phyloP scores from a whole-genome alignment of 2,113 vertebrate genomes.

The Leucopsar rothschildi region DNA sequence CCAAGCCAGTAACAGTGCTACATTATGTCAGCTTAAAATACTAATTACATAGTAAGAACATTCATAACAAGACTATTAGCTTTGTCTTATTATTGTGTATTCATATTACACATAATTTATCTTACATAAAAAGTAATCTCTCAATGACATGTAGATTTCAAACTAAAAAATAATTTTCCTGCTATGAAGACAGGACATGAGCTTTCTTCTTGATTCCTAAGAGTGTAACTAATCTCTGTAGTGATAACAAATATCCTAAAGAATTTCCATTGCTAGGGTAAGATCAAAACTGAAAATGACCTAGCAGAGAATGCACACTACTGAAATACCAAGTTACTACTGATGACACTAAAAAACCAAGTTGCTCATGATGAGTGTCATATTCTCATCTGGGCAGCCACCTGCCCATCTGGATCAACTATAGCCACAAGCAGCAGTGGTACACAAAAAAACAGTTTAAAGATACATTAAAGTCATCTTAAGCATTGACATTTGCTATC shows the following conservation, averaged over 20 bases:
- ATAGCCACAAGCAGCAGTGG: background rate
- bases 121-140: background rate
- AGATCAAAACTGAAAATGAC: background rate
- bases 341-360: background rate
- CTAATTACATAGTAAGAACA: background rate
- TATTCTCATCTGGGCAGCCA: background rate
- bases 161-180: background rate
- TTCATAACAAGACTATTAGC: background rate
- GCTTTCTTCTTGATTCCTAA: background rate
- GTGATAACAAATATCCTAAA: background rate
- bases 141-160: background rate
- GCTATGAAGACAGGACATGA: background rate
- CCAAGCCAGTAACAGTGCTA: background rate
- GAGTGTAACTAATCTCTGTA: background rate
- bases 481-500: background rate
- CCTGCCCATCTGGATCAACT: background rate
- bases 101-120: background rate
- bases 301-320: background rate
- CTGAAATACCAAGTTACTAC: background rate
- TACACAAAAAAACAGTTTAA: background rate
- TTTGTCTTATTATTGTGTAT: background rate
- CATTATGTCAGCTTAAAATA: background rate
- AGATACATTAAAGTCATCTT: background rate
- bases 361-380: background rate
- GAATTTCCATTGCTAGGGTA: background rate